A percentile compares a stretch with the other conserved stretches of the same genome.
Evolutionary conservation across 2,888 invertebrate species (phyloP).

Genomic region (Scrobipalpa costella): DNA sequence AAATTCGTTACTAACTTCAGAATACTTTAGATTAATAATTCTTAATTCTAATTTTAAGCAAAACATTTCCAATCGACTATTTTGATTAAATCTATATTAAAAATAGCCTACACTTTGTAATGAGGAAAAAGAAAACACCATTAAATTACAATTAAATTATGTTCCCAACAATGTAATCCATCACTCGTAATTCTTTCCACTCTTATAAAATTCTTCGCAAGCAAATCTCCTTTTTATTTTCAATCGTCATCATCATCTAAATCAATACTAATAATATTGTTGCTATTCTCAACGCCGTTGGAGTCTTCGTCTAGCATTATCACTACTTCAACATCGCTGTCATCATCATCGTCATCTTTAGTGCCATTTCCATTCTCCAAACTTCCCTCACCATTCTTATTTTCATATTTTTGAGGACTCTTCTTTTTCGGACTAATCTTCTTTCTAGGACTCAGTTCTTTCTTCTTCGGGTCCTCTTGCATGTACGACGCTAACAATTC

Average conservation of each 20-base stretch:
- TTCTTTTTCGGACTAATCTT: conserved; percentile 1
- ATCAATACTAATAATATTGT: conserved; percentile 26
- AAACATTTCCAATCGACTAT: conserved; percentile 1
- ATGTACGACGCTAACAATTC: conserved; percentile 29
- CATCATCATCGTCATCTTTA: conserved; percentile 26
- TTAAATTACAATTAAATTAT: background rate
- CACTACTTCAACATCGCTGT: conserved; percentile 29
- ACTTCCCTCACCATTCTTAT: background rate
- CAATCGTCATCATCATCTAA: conserved; percentile 15
- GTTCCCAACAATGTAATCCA: background rate
- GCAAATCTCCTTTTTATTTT: background rate
- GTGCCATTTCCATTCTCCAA: background rate
- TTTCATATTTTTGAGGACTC: background rate
- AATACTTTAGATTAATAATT: background rate
- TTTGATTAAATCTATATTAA: background rate
- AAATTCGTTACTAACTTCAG: conserved; percentile 4
- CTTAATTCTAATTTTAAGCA: conserved; percentile 10
- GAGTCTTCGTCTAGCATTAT: conserved; percentile 22
- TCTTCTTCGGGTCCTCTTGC: conserved; percentile 25
- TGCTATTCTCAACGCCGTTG: conserved; percentile 4
- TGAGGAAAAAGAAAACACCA: background rate
- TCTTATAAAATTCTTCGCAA: background rate
- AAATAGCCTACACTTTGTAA: background rate
- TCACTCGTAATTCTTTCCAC: background rate
- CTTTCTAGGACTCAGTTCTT: conserved; percentile 7